Conservation (phyloP, 2,113 vertebrate genomes). For the Passer domesticus region DNA sequence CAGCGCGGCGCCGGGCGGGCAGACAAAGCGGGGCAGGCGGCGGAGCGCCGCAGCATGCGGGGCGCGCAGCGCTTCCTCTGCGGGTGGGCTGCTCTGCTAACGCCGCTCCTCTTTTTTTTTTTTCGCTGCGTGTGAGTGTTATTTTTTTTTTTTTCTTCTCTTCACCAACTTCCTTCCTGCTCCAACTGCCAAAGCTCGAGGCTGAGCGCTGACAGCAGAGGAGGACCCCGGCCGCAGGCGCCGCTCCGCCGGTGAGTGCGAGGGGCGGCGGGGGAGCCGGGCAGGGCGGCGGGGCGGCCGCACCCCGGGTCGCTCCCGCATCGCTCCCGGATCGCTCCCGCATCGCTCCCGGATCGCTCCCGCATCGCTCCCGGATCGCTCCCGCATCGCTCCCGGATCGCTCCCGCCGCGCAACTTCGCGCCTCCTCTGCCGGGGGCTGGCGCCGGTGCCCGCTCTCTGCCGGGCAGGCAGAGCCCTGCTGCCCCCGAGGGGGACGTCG, state of each 20-base stretch:
- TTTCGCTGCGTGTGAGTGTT: background rate
- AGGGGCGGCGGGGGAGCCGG: background rate
- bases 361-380: background rate
- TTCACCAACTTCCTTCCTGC: conserved; percentile 79
- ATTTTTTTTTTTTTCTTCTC: background rate
- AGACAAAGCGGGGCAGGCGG: conserved; percentile 28
- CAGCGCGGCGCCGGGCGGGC: background rate
- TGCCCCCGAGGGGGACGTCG: background rate
- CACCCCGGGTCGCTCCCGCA: background rate
- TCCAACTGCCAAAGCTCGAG: conserved; percentile 71
- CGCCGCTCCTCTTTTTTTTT: background rate
- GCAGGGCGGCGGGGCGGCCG: background rate
- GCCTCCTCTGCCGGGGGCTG: background rate
- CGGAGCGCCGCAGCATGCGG: conserved; percentile 33
- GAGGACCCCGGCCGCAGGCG: conserved; percentile 46
- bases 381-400: background rate
- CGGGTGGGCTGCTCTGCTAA: conserved; percentile 23
- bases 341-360: background rate
- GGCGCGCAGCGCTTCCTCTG: conserved; percentile 66
- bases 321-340: background rate
- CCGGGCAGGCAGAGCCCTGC: background rate
- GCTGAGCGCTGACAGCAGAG: conserved; percentile 66
- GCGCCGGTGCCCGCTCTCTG: background rate
- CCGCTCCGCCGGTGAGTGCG: conserved; percentile 16
- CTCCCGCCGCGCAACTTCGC: background rate